Percentiles rank a stretch among this genome's conserved stretches.
Conservation (phyloP, 2,888 invertebrate species). For the Eupithecia subfuscata region DNA sequence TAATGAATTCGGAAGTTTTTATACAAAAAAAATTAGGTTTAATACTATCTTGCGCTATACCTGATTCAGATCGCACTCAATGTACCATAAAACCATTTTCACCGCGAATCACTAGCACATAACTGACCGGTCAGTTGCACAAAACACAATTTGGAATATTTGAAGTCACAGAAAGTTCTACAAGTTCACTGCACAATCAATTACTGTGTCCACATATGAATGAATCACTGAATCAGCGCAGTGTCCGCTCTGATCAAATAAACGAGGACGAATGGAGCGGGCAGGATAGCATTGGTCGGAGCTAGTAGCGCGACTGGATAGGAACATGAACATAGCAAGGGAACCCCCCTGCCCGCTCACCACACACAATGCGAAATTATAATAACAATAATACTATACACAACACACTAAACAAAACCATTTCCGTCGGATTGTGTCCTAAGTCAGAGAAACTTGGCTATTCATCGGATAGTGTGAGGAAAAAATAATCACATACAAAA, state of each 20-base stretch:
- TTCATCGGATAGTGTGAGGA: background rate
- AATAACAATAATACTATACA: conserved; percentile 67
- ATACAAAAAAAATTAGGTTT: background rate
- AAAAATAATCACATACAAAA: background rate
- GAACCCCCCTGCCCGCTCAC: conserved; percentile 19
- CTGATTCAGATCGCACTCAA: conserved; percentile 53
- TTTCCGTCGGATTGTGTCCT: conserved; percentile 60
- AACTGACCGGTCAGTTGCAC: background rate
- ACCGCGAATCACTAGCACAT: conserved; percentile 32
- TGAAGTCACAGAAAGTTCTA: background rate
- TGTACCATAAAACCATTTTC: conserved; percentile 69
- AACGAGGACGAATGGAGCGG: conserved; percentile 12
- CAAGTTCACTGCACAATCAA: conserved; percentile 7
- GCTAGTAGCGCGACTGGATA: conserved; percentile 31
- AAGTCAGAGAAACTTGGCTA: conserved; percentile 37
- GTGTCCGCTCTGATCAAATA: conserved; percentile 8
- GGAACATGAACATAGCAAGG: background rate
- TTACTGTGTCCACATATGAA: background rate
- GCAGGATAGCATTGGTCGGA: conserved; percentile 32
- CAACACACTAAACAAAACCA: conserved; percentile 59
- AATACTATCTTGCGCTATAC: conserved; percentile 41
- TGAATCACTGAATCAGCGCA: conserved; percentile 13
- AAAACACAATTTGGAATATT: background rate
- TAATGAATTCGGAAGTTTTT: too few relatives aligned
- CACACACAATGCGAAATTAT: conserved; percentile 67